These are phyloP conservation scores for Neolamprologus fasciatus DNA, from an alignment of 2,113 vertebrate species.

Conservation along the genomic window DNA sequence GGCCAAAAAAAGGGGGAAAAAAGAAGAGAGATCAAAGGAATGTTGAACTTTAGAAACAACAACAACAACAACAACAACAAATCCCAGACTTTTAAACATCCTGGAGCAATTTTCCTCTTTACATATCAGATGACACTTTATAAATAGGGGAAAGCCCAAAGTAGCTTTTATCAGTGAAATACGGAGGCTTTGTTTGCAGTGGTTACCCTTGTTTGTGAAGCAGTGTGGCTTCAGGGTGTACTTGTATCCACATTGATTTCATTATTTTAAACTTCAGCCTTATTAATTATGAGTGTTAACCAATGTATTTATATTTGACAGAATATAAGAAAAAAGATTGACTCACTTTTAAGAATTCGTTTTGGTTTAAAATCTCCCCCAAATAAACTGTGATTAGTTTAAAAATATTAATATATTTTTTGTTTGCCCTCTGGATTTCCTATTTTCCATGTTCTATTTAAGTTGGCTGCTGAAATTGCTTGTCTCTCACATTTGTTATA, in stretches of 20 bases:
- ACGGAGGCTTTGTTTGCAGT: background rate
- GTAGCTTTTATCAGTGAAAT: background rate
- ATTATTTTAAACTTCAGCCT: background rate
- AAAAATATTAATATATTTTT: background rate
- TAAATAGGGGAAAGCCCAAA: background rate
- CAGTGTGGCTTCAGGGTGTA: background rate
- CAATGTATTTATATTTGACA: background rate
- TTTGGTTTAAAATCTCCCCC: background rate
- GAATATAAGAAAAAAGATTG: background rate
- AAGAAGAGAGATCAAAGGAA: too few relatives aligned
- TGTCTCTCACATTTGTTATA: background rate
- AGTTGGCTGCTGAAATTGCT: background rate
- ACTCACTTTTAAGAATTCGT: background rate
- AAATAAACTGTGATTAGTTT: background rate
- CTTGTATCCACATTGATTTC: background rate
- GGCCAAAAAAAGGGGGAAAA: too few relatives aligned
- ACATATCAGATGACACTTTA: background rate
- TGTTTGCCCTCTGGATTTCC: background rate
- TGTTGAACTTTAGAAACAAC: background rate
- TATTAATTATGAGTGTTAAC: background rate
- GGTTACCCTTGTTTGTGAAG: background rate
- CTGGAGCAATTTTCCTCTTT: background rate
- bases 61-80: background rate
- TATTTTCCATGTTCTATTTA: background rate
- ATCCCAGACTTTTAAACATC: background rate